Conservation (phyloP, 2,113 vertebrate genomes). For the Candoia aspera region DNA sequence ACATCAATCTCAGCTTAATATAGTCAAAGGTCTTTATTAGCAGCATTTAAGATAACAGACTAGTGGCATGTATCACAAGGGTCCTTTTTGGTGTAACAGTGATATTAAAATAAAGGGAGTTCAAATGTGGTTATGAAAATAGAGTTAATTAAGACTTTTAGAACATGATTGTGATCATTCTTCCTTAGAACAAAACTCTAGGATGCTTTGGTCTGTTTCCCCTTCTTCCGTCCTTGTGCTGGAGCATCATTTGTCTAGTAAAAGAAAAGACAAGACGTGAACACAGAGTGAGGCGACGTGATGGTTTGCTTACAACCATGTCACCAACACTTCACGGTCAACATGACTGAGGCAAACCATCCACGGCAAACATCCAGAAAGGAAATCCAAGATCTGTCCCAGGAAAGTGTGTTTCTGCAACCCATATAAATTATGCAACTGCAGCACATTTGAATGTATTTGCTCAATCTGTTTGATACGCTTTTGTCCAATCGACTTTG, state of each 20-base stretch:
- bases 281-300: not conserved
- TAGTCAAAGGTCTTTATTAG: constrained; percentile 40
- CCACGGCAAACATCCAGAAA: not conserved
- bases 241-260: constrained; percentile 88
- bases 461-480: not conserved
- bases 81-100: constrained; percentile 41
- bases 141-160: constrained; percentile 40
- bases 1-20: not conserved
- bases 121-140: constrained; percentile 47
- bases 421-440: not conserved
- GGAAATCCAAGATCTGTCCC: not conserved
- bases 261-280: constrained; percentile 43
- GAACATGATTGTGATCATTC: constrained; percentile 51
- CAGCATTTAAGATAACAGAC: constrained; percentile 57
- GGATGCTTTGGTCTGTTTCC: constrained; percentile 70
- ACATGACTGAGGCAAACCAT: not conserved
- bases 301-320: constrained; percentile 30
- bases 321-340: not conserved
- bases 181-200: constrained; percentile 54
- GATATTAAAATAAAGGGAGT: constrained; percentile 45
- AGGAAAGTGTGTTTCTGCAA: not conserved
- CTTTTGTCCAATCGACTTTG: not conserved
- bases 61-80: constrained; percentile 31
- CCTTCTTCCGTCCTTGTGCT: constrained; percentile 81
- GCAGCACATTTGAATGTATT: not conserved